Percentiles rank a stretch among this genome's conserved stretches.
Conservation (phyloP, 2,888 invertebrate genomes). For the Drosophila greeni region DNA sequence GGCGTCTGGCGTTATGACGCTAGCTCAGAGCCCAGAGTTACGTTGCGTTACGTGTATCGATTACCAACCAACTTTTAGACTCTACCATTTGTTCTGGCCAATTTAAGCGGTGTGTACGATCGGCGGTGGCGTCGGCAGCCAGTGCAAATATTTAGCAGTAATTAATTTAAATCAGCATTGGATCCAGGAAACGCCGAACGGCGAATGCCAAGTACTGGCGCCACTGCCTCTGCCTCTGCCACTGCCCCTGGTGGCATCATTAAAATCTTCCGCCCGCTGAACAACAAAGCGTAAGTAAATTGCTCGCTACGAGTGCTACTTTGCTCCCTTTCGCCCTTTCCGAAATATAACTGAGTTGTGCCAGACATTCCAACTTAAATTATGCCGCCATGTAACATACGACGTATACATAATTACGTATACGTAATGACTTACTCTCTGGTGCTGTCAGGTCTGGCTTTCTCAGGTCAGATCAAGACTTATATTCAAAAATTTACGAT, state of each 20-base stretch:
- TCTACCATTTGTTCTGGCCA: constrained; percentile 23
- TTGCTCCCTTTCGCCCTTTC: constrained; percentile 17
- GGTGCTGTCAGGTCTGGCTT: constrained; percentile 2
- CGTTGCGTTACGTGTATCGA: constrained; percentile 21
- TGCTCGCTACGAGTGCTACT: constrained; percentile 50
- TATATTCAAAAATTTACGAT: no score
- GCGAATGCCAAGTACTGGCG: constrained; percentile 2
- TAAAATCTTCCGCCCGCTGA: constrained; percentile 68
- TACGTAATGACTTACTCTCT: constrained; percentile 47
- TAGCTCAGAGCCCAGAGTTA: constrained; percentile 7
- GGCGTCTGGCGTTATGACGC: constrained; percentile 35
- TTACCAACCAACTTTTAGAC: constrained; percentile 24
- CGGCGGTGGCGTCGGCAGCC: constrained; percentile 2
- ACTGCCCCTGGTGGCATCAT: constrained; percentile 51
- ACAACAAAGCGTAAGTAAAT: constrained; percentile 67
- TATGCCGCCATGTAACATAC: constrained; percentile 53
- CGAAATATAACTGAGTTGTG: constrained; percentile 31
- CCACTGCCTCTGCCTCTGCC: constrained; percentile 6
- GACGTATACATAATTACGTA: constrained; percentile 54
- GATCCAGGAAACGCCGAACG: constrained; percentile 20
- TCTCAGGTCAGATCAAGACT: constrained; percentile 29
- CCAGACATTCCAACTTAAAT: constrained; percentile 46
- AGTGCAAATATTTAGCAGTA: constrained; percentile 42
- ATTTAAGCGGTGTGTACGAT: constrained; percentile 26
- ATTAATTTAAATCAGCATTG: constrained; percentile 45